Conservation (phyloP, 2,113 vertebrate species). For the Trachemys scripta region DNA sequence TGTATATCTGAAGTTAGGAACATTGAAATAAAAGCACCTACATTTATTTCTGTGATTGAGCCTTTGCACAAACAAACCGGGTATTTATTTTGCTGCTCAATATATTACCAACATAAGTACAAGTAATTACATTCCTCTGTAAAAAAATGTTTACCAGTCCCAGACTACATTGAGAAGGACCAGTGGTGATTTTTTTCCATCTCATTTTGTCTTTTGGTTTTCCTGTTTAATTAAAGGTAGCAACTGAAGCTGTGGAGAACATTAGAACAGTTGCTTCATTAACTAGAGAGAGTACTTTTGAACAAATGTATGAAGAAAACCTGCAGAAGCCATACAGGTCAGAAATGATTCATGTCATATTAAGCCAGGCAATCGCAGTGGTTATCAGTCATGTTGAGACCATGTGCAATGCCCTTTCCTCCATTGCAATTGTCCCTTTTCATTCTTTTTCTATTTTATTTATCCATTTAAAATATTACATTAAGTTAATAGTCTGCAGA, state of each 20-base stretch:
- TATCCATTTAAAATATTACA: neutral
- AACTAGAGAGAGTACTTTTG: conserved; percentile 62
- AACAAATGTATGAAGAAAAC: conserved; percentile 53
- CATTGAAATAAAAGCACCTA: neutral
- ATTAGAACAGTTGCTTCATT: conserved; percentile 66
- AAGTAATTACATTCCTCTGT: neutral
- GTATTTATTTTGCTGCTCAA: neutral
- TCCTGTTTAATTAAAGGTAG: conserved; percentile 51
- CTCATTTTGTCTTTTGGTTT: conserved; percentile 24
- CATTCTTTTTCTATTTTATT: neutral
- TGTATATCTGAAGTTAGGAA: neutral
- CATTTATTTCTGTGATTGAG: neutral
- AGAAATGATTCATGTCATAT: neutral
- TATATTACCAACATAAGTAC: neutral
- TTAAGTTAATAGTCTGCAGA: neutral
- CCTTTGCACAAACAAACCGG: neutral
- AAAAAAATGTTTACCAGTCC: neutral
- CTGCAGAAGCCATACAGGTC: conserved; percentile 55
- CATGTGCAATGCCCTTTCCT: neutral
- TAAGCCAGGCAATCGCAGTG: neutral
- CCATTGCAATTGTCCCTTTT: neutral
- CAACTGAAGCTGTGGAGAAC: conserved; percentile 64
- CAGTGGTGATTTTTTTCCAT: neutral
- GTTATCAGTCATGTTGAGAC: neutral
- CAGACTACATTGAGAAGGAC: neutral